Evolutionary conservation across 2,113 vertebrate genomes (phyloP).

Genomic region (Arvicanthis niloticus): DNA sequence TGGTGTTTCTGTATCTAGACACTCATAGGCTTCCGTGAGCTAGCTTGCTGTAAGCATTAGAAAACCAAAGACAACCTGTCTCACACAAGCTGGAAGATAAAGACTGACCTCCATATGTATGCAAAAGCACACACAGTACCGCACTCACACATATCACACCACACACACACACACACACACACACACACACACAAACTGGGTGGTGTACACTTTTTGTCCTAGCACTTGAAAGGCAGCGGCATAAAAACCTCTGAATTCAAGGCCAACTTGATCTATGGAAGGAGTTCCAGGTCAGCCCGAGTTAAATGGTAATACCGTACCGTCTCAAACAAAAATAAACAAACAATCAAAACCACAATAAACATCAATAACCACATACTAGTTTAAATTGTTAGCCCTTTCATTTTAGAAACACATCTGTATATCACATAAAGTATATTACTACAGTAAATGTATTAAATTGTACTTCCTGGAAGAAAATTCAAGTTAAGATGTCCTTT

Average conservation of each 20-base stretch:
- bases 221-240: not conserved
- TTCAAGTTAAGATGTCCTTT: not conserved
- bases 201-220: not conserved
- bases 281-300: not conserved
- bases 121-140: too few species aligned
- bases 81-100: not conserved
- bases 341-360: not conserved
- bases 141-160: not conserved
- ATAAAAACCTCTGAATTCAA: not conserved
- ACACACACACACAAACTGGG: not conserved
- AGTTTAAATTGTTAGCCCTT: constrained; percentile 20
- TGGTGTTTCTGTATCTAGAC: not conserved
- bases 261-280: not conserved
- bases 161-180: not conserved
- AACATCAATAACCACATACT: not conserved
- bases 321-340: not conserved
- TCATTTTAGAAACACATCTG: constrained; percentile 21
- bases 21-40: not conserved
- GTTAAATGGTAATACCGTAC: not conserved
- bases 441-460: not conserved
- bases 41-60: not conserved
- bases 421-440: not conserved
- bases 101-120: too few species aligned
- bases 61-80: not conserved
- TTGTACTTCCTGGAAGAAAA: constrained; percentile 31